phyloP scores from a whole-genome alignment of 2,797 vertebrate species.

The Cynopterus sphinx region DNA sequence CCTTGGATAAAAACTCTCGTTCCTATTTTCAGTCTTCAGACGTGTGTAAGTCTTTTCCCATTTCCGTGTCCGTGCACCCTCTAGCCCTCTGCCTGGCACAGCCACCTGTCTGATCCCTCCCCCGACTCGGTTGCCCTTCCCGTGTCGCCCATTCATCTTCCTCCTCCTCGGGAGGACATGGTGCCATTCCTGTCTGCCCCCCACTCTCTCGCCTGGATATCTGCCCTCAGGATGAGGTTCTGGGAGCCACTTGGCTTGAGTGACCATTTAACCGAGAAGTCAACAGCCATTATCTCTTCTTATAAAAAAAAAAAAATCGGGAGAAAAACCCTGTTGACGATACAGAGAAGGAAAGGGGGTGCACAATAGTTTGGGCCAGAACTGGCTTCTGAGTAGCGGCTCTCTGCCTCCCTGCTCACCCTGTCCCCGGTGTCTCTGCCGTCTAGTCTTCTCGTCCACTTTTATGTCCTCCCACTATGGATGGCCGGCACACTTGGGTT shows the following conservation, averaged over 20 bases:
- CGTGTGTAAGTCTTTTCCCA: not conserved
- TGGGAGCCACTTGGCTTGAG: slow-evolving; percentile 13
- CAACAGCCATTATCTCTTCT: not conserved
- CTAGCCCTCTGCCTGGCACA: fast-evolving
- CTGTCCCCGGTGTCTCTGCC: not conserved
- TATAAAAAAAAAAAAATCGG: not conserved
- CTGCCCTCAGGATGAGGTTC: not conserved
- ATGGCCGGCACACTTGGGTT: not conserved
- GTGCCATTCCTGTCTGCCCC: not conserved
- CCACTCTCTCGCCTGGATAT: not conserved
- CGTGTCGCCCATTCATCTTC: not conserved
- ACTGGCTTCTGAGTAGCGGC: not conserved
- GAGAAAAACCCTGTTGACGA: not conserved
- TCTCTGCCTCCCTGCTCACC: not conserved
- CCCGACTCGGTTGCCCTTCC: not conserved
- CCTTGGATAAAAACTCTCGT: not conserved
- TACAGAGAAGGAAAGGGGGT: not conserved
- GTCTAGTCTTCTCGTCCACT: not conserved
- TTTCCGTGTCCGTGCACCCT: not conserved
- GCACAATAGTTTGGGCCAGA: not conserved
- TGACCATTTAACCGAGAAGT: slow-evolving; percentile 16
- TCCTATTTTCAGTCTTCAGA: not conserved
- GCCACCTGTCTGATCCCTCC: not conserved
- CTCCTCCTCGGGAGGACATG: not conserved
- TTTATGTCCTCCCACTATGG: not conserved